These are phyloP conservation scores for Anniella stebbinsi DNA, from an alignment of 2,797 vertebrate genomes.

Conservation along the genomic window DNA sequence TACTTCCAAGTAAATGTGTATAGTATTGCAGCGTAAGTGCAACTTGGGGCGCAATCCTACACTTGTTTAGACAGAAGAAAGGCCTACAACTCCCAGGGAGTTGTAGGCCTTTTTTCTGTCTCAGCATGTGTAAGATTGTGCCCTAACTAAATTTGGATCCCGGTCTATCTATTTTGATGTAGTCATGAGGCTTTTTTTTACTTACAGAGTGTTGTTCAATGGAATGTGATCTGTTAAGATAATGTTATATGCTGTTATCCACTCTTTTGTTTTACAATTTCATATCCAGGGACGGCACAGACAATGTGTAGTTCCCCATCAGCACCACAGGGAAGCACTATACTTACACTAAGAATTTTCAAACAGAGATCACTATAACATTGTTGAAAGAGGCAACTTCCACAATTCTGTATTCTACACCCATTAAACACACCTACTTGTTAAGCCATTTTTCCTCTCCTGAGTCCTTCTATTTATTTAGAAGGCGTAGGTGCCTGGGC, in stretches of 20 bases:
- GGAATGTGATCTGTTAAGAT: background rate
- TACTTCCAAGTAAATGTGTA: background rate
- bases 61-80: no score
- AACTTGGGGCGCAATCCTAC: no score
- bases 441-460: background rate
- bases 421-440: background rate
- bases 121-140: no score
- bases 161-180: background rate
- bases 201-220: background rate
- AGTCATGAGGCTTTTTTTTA: background rate
- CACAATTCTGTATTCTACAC: background rate
- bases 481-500: background rate
- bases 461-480: background rate
- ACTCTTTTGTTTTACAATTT: background rate
- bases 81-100: no score
- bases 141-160: background rate
- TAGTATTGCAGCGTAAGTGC: no score
- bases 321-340: slow-evolving; percentile 18
- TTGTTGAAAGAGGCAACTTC: background rate
- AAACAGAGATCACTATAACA: background rate
- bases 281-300: background rate
- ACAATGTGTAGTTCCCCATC: background rate
- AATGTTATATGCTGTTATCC: background rate
- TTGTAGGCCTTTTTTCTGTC: no score
- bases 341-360: background rate